phyloP scores from a whole-genome alignment of 2,113 vertebrate genomes.

The Suricata suricatta region DNA sequence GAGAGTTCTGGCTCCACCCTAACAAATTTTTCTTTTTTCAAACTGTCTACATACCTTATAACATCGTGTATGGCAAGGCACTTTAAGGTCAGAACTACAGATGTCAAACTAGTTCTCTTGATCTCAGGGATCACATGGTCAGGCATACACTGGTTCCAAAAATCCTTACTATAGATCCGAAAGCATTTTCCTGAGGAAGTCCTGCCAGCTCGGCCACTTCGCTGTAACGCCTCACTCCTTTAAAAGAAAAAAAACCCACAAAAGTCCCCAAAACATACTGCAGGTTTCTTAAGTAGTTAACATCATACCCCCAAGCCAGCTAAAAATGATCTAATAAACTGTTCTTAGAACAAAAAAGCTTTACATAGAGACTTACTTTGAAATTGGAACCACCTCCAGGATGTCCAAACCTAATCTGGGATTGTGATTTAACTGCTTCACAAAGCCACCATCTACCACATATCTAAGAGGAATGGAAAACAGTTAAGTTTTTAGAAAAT shows the following conservation, averaged over 20 bases:
- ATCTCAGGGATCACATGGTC: constrained; percentile 97
- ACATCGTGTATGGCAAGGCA: constrained; percentile 97
- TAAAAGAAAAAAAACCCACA: neutral
- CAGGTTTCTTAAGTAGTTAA: constrained; percentile 38
- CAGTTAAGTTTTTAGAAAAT: constrained; percentile 51
- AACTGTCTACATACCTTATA: constrained; percentile 89
- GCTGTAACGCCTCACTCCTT: constrained; percentile 95
- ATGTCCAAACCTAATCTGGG: constrained; percentile 95
- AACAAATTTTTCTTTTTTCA: neutral
- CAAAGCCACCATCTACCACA: constrained; percentile 97
- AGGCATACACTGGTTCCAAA: constrained; percentile 97
- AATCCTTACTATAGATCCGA: constrained; percentile 91
- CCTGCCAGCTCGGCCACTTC: constrained; percentile 94
- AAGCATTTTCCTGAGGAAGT: constrained; percentile 94
- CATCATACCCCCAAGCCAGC: neutral
- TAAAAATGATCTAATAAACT: neutral
- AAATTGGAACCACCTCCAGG: constrained; percentile 97
- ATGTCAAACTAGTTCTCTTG: constrained; percentile 93
- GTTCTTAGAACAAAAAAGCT: constrained; percentile 49
- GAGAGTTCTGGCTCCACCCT: neutral
- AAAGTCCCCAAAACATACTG: neutral
- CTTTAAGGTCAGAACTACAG: constrained; percentile 95
- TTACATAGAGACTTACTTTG: constrained; percentile 89
- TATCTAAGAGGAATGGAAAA: constrained; percentile 86
- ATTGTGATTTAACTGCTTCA: constrained; percentile 97